A percentile compares a stretch with the other conserved stretches of the same genome.
Conservation (phyloP, 2,113 vertebrate genomes). For the Aegotheles bennettii region DNA sequence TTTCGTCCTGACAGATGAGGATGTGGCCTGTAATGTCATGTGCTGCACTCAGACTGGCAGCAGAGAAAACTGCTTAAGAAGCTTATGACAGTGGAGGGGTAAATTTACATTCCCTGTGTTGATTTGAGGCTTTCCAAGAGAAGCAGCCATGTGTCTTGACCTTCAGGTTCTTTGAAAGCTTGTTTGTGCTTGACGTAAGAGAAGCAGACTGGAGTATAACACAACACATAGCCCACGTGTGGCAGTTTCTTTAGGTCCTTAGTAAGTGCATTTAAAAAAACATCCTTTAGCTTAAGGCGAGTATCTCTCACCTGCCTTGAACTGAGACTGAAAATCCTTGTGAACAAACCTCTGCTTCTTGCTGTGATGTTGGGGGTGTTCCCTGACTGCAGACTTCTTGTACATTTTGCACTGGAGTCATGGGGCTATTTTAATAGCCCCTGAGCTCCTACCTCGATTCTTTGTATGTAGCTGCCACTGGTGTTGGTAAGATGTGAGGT, state of each 20-base stretch:
- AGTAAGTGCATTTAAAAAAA: background rate
- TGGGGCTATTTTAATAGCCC: background rate
- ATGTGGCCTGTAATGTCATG: background rate
- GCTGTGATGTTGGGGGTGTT: background rate
- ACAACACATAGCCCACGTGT: fast-evolving
- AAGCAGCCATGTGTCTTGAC: background rate
- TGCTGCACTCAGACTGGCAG: background rate
- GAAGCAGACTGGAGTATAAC: background rate
- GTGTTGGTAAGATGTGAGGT: background rate
- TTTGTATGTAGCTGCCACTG: background rate
- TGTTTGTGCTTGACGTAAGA: background rate
- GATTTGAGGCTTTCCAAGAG: background rate
- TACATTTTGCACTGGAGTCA: background rate
- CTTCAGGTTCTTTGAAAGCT: background rate
- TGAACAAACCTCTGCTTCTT: background rate
- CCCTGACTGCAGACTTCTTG: background rate
- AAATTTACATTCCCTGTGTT: background rate
- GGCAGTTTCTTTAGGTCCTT: background rate
- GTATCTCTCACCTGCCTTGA: background rate
- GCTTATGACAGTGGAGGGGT: background rate
- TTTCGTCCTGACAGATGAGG: background rate
- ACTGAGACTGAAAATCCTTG: background rate
- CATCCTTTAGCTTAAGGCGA: background rate
- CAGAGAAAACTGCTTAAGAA: background rate
- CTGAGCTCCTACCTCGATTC: background rate